Evolutionary conservation across 2,797 vertebrate species (phyloP).

Genomic region (Telmatherina bonti): DNA sequence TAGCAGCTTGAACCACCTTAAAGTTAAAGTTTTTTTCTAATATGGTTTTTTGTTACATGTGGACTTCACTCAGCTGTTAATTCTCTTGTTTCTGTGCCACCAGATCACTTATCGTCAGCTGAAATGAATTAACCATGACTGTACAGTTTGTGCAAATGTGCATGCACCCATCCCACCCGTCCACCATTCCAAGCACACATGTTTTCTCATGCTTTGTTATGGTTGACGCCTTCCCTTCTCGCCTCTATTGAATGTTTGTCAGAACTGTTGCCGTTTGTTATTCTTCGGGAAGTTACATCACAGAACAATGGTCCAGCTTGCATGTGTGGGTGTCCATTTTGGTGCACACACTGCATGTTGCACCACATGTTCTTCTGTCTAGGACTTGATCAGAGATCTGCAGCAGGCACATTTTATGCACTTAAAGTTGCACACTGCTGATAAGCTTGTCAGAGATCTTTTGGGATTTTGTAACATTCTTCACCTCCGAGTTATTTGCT

Average conservation of each 20-base stretch:
- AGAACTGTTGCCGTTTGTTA: slow-evolving; percentile 59
- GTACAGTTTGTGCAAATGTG: slow-evolving; percentile 31
- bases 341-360: slow-evolving; percentile 14
- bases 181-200: slow-evolving; percentile 9
- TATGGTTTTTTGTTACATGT: slow-evolving; percentile 1
- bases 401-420: neutral
- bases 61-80: slow-evolving; percentile 16
- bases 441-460: slow-evolving; percentile 8
- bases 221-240: slow-evolving; percentile 56
- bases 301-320: slow-evolving; percentile 37
- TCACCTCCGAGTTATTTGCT: slow-evolving; percentile 30
- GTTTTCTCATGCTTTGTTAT: slow-evolving; percentile 52
- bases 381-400: slow-evolving; percentile 16
- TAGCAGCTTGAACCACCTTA: neutral
- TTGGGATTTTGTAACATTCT: slow-evolving; percentile 20
- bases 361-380: slow-evolving; percentile 3
- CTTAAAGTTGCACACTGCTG: slow-evolving; percentile 2
- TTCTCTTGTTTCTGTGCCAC: slow-evolving; percentile 1
- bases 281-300: slow-evolving; percentile 49
- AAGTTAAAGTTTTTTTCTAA: slow-evolving; percentile 4
- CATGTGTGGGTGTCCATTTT: slow-evolving; percentile 41
- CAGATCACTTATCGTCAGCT: slow-evolving; percentile 47
- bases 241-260: slow-evolving; percentile 50
- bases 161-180: slow-evolving; percentile 19
- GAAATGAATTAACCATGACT: slow-evolving; percentile 60